These are phyloP conservation scores for Oreocharis arfaki DNA, from an alignment of 2,113 vertebrate genomes.

Conservation along the genomic window DNA sequence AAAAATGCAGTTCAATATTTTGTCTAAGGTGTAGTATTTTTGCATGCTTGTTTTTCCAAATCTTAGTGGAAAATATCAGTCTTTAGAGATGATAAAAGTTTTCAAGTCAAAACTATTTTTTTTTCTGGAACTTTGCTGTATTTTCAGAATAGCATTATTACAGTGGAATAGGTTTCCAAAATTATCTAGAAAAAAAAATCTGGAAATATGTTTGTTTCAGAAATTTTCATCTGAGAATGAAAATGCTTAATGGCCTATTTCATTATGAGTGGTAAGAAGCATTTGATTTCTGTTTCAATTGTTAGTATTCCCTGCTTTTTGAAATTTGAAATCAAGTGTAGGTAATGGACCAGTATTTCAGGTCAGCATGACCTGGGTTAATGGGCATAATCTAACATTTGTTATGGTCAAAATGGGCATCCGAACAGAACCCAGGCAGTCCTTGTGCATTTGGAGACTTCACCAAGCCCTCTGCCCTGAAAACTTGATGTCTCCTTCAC, in stretches of 20 bases:
- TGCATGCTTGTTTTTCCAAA: not conserved
- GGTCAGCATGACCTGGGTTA: not conserved
- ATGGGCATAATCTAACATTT: not conserved
- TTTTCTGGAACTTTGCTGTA: not conserved
- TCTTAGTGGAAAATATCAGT: not conserved
- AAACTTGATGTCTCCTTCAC: not conserved
- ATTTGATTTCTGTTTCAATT: not conserved
- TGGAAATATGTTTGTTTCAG: not conserved
- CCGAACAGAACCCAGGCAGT: not conserved
- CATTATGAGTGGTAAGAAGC: not conserved
- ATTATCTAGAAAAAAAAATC: not conserved
- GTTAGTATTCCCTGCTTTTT: not conserved
- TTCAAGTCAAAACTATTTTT: not conserved
- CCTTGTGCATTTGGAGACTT: not conserved
- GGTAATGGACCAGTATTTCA: not conserved
- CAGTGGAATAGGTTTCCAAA: not conserved
- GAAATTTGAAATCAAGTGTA: not conserved
- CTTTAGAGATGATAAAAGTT: not conserved
- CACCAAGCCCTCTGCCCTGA: not conserved
- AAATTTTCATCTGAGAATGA: not conserved
- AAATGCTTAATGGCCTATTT: not conserved
- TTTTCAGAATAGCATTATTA: not conserved
- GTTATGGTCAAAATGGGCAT: not conserved
- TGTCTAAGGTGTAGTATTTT: not conserved
- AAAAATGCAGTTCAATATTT: not conserved